A percentile compares a stretch with the other conserved stretches of the same genome.
These are phyloP conservation scores for Andinoacara biseriatus DNA, from an alignment of 2,113 vertebrate genomes.

Conservation along the genomic window DNA sequence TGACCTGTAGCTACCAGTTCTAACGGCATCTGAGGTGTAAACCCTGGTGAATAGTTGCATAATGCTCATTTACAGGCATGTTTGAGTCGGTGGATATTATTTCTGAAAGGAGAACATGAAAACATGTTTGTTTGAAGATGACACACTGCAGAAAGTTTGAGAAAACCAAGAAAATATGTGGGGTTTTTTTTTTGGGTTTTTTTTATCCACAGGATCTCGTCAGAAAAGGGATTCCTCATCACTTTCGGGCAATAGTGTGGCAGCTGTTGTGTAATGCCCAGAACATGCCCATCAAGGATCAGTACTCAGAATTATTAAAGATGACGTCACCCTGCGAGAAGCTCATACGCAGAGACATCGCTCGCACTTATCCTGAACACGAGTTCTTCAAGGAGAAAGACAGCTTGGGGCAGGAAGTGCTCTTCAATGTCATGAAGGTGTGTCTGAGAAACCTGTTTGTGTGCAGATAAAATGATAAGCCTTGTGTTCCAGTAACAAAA, in stretches of 20 bases:
- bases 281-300: slow-evolving; percentile 97
- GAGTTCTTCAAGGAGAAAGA: slow-evolving; percentile 99
- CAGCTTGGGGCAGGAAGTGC: slow-evolving; percentile 96
- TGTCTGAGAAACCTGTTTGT: slow-evolving; percentile 26
- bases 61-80: background rate
- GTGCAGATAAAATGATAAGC: background rate
- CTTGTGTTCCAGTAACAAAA: background rate
- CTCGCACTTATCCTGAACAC: slow-evolving; percentile 97
- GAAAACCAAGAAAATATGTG: background rate
- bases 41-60: background rate
- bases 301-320: slow-evolving; percentile 97
- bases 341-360: slow-evolving; percentile 96
- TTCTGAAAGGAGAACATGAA: background rate
- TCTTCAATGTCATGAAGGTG: slow-evolving; percentile 99
- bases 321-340: slow-evolving; percentile 99
- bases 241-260: slow-evolving; percentile 98
- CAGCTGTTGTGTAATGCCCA: slow-evolving; percentile 95
- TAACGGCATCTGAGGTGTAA: background rate
- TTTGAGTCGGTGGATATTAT: background rate
- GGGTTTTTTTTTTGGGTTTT: background rate
- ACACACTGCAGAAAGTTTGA: background rate
- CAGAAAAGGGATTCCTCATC: slow-evolving; percentile 96
- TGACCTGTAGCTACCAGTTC: background rate
- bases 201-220: slow-evolving; percentile 88
- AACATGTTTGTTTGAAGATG: background rate